These are phyloP conservation scores for Stegastes partitus DNA, from an alignment of 2,113 vertebrate genomes.

Conservation along the genomic window DNA sequence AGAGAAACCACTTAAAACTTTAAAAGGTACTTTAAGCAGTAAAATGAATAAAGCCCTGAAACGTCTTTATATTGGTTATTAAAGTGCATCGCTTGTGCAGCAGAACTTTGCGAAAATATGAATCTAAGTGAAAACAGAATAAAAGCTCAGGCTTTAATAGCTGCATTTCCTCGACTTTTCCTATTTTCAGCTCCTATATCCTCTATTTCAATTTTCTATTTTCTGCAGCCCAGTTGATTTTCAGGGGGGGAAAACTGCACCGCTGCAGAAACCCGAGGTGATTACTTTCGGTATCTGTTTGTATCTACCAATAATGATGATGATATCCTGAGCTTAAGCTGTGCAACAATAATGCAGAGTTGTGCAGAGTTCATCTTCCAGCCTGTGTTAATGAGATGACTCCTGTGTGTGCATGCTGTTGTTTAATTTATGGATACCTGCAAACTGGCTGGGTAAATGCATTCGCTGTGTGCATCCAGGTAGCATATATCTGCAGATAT, in stretches of 20 bases:
- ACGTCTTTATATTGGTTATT: conserved; percentile 50
- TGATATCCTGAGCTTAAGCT: conserved; percentile 41
- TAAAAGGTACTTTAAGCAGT: conserved; percentile 44
- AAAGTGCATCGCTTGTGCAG: conserved; percentile 29
- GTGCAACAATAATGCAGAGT: conserved; percentile 15
- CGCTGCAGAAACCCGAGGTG: conserved; percentile 14
- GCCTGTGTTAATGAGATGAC: conserved; percentile 48
- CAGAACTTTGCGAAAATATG: conserved; percentile 28
- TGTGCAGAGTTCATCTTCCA: conserved; percentile 43
- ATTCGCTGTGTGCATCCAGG: conserved; percentile 27
- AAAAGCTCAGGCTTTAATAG: conserved; percentile 40
- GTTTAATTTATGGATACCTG: conserved; percentile 48
- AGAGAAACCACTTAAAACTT: conserved; percentile 49
- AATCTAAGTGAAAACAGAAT: conserved; percentile 30
- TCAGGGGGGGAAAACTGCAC: conserved; percentile 13
- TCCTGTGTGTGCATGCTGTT: conserved; percentile 32
- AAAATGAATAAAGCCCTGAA: conserved; percentile 55
- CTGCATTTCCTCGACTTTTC: conserved; percentile 33
- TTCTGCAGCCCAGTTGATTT: conserved; percentile 45
- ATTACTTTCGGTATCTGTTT: conserved; percentile 37
- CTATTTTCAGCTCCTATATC: conserved; percentile 44
- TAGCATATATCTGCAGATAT: conserved; percentile 17
- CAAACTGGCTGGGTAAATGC: not conserved
- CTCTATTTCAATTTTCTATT: conserved; percentile 36
- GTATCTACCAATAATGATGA: conserved; percentile 46